These are phyloP conservation scores for Oconnorella tubifera DNA, from an alignment of 2,888 invertebrate genomes.

Conservation along the genomic window DNA sequence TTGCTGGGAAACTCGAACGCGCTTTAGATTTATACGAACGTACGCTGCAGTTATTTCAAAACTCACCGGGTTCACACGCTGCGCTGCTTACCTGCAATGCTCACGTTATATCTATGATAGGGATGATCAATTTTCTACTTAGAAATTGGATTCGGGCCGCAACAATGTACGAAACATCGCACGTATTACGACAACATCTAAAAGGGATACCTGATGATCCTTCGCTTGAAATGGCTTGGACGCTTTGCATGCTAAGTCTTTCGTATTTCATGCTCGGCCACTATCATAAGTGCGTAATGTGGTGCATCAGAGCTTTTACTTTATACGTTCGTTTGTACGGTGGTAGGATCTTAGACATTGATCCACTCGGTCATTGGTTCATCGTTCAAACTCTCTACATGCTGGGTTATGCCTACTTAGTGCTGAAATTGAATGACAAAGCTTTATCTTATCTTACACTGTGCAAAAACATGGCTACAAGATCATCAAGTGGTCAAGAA, in stretches of 20 bases:
- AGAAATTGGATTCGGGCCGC: constrained; percentile 51
- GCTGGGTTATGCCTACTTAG: constrained; percentile 52
- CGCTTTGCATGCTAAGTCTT: constrained; percentile 49
- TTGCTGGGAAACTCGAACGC: constrained; percentile 48
- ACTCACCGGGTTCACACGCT: constrained; percentile 36
- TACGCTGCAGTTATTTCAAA: constrained; percentile 45
- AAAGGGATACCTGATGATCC: constrained; percentile 16
- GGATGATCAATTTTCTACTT: constrained; percentile 51
- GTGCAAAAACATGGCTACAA: constrained; percentile 37
- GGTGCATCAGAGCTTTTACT: constrained; percentile 51
- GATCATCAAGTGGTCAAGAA: constrained; percentile 1
- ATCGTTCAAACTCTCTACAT: constrained; percentile 52
- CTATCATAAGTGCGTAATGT: constrained; percentile 51
- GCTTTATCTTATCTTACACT: constrained; percentile 50
- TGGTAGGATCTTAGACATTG: constrained; percentile 43
- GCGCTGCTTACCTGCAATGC: constrained; percentile 48
- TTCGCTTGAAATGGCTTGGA: constrained; percentile 47
- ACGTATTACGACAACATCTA: constrained; percentile 47
- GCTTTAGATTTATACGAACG: constrained; percentile 51
- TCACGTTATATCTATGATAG: constrained; percentile 53
- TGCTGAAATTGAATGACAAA: constrained; percentile 44
- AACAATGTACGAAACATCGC: constrained; percentile 51
- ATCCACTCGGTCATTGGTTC: constrained; percentile 50
- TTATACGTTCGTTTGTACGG: constrained; percentile 48
- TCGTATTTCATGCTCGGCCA: constrained; percentile 50